Conservation (phyloP, 2,113 vertebrate genomes). For the Python bivittatus region DNA sequence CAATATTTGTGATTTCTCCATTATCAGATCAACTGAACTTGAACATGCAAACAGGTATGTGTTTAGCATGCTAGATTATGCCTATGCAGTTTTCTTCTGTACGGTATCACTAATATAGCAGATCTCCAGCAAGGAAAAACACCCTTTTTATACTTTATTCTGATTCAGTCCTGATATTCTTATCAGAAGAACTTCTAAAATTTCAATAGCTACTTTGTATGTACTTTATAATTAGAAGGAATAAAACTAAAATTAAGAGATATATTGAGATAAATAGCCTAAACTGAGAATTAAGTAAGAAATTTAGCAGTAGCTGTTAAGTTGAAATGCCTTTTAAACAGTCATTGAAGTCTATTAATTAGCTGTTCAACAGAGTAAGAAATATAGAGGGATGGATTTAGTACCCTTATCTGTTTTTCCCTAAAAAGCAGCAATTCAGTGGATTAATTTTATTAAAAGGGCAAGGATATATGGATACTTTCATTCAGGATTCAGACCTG, state of each 20-base stretch:
- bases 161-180: background rate
- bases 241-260: background rate
- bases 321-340: background rate
- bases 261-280: background rate
- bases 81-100: background rate
- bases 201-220: background rate
- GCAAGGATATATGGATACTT: background rate
- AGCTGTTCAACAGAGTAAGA: background rate
- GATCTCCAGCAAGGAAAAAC: background rate
- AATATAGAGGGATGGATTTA: background rate
- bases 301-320: constrained; percentile 7
- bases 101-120: background rate
- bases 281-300: constrained; percentile 24
- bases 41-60: background rate
- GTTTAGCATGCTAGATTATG: background rate
- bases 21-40: background rate
- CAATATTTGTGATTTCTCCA: background rate
- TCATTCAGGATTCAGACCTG: no score
- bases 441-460: background rate
- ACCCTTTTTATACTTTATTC: background rate
- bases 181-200: background rate
- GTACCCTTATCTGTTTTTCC: constrained; percentile 21
- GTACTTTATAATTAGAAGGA: background rate
- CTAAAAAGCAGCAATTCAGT: background rate
- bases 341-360: background rate